Base-by-base conservation (phyloP, 1,140 invertebrate species). In the Probaryconus sp. region DNA sequence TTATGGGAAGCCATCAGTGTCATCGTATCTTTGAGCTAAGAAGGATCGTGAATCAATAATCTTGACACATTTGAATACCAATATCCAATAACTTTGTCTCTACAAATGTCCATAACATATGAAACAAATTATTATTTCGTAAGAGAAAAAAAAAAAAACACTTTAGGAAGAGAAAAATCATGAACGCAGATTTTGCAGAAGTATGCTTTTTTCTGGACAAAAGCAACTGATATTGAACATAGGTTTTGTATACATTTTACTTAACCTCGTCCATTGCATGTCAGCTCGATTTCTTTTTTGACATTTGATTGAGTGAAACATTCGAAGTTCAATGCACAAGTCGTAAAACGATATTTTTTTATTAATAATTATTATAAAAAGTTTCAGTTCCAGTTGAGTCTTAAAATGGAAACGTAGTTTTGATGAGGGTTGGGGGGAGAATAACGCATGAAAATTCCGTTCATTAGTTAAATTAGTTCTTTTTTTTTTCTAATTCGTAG, bases 11-110 rank as follows among this genome's bases (percentile, higher is more conserved):
- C 58, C 60, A 72, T 72, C 53, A 60, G 18, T 64, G 68, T 30
- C 4, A 38, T 48, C 61, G 51, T 48, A 71, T 17, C 28, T 30
- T 20, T 43, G 67, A 69, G 30, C 74, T 31, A 48, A 37, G 58
- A 65, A 73, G 65, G 58, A 69, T 58, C 72, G 77, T 56, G 33
- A 76, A 53, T 38, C 69, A 65, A 74, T 70, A 51, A 76, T 73
- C 79, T 81, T 68, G 43, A 85, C 78, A 83, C 85, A 86, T 86
- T 86, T 86, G 85, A 86, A 86, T 86, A 86, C 85, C 85, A 86
- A 86, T 86, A 86, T 81, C 76, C 42, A 80, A 55, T 33, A 24
- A 56, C 17, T 11, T 26, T 7, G 17, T 18, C 30, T 33, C 26
- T 17, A 11, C 10, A 24, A 17, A 5, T 13, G 24, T 13, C 21